These are phyloP conservation scores for Bungarus multicinctus DNA, from an alignment of 2,113 vertebrate genomes.

Conservation along the genomic window DNA sequence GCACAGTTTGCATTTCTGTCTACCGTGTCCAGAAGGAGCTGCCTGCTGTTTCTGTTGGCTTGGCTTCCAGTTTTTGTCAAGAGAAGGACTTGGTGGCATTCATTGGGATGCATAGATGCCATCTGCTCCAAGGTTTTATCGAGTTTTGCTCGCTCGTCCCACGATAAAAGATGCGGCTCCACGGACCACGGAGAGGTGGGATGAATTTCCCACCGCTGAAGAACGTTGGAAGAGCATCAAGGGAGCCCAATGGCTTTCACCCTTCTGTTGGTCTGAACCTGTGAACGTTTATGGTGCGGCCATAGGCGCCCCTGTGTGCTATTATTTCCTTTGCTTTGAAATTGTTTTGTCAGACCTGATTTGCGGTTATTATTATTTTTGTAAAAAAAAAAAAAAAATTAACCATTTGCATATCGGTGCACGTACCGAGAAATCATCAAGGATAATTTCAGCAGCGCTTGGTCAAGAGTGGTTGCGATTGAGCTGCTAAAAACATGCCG, in stretches of 20 bases:
- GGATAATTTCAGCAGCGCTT: background rate
- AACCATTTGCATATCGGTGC: background rate
- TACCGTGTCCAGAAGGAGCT: background rate
- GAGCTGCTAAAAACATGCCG: background rate
- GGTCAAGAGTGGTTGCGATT: too few relatives aligned
- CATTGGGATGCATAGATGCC: too few relatives aligned
- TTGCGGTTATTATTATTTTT: background rate
- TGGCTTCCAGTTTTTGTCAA: background rate
- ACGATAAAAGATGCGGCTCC: too few relatives aligned
- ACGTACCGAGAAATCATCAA: background rate
- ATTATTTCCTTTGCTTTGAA: background rate
- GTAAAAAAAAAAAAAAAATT: too few relatives aligned
- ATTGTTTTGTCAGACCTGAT: background rate
- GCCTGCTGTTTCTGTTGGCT: background rate
- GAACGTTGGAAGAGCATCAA: background rate
- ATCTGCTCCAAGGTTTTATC: background rate
- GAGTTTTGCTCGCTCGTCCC: background rate
- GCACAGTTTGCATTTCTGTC: background rate
- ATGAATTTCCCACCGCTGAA: background rate
- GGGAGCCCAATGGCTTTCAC: background rate
- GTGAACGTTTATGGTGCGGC: background rate
- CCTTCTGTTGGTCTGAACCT: background rate
- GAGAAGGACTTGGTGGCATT: background rate
- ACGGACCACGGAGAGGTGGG: background rate
- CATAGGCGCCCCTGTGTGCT: too few relatives aligned